Conservation (phyloP, 2,888 invertebrate species). For the Cephus pygmeus region DNA sequence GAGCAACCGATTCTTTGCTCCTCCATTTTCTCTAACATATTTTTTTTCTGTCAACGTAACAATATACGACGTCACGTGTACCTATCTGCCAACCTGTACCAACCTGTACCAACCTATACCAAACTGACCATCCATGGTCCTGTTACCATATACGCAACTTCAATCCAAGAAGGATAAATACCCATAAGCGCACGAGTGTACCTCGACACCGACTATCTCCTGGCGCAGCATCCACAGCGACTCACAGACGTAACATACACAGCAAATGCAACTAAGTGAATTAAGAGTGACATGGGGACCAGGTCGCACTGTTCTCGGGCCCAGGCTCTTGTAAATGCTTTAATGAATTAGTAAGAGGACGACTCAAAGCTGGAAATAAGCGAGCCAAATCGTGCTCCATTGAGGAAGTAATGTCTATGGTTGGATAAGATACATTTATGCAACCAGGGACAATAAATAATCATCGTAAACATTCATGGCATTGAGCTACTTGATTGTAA, state of each 20-base stretch:
- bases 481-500: not conserved
- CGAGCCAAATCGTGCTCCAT: conserved; percentile 22
- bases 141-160: not conserved
- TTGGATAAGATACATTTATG: not conserved
- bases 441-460: not conserved
- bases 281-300: conserved; percentile 36
- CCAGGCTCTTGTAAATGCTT: conserved; percentile 40
- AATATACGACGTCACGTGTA: not conserved
- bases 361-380: conserved; percentile 38
- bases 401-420: conserved; percentile 24
- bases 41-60: not conserved
- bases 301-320: conserved; percentile 21
- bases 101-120: not conserved
- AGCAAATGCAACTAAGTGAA: conserved; percentile 37
- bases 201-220: not conserved
- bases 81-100: not conserved
- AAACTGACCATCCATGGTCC: not conserved
- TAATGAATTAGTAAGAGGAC: conserved; percentile 44
- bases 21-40: not conserved
- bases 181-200: not conserved
- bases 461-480: not conserved
- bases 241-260: not conserved
- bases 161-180: not conserved
- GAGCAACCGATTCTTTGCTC: not conserved
- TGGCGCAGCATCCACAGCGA: not conserved